These are phyloP conservation scores for Agrotis segetum DNA, from an alignment of 2,888 invertebrate species.

Conservation along the genomic window DNA sequence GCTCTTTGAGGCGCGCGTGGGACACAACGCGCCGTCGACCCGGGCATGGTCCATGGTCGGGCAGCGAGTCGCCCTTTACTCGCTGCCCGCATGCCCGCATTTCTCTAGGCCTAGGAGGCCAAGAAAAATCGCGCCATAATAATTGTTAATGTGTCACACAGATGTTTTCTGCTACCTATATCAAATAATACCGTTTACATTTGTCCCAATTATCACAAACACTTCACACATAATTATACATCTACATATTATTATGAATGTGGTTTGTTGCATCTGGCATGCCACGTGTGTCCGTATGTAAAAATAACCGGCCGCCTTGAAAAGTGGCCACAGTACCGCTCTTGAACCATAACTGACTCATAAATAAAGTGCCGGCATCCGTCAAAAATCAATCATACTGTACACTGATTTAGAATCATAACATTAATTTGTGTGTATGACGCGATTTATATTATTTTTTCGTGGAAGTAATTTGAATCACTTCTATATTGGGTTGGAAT, in stretches of 20 bases:
- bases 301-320: constrained; percentile 73
- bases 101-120: no score
- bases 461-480: constrained; percentile 5
- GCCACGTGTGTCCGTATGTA: constrained; percentile 68
- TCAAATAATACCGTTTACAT: neutral
- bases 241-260: neutral
- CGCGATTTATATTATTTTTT: constrained; percentile 1
- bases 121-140: neutral
- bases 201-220: constrained; percentile 1
- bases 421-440: constrained; percentile 23
- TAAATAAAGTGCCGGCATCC: constrained; percentile 47
- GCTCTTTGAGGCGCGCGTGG: no score
- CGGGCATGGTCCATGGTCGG: no score
- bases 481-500: no score
- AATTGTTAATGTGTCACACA: neutral
- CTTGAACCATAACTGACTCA: constrained; percentile 62
- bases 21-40: no score
- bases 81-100: no score
- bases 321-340: constrained; percentile 63
- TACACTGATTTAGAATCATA: constrained; percentile 40
- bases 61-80: no score
- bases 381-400: constrained; percentile 56
- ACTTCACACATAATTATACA: neutral
- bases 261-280: constrained; percentile 70
- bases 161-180: neutral